These are phyloP conservation scores for Philaethria dido DNA, from an alignment of 2,888 invertebrate species.

Conservation along the genomic window DNA sequence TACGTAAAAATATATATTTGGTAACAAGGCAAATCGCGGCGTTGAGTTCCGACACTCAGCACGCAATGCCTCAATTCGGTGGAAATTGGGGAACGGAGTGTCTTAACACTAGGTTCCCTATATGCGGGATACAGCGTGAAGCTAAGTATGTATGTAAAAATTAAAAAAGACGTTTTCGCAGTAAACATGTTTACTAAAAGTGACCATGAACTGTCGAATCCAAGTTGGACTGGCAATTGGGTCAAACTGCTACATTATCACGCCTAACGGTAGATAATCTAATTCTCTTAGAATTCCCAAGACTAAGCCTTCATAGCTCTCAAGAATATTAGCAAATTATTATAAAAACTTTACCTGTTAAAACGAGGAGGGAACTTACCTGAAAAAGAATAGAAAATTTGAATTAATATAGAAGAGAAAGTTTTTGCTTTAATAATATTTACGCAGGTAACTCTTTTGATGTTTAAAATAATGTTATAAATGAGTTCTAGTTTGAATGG, in stretches of 20 bases:
- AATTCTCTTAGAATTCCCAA: constrained; percentile 29
- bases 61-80: too few relatives aligned
- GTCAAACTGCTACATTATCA: constrained; percentile 30
- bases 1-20: too few relatives aligned
- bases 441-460: not conserved
- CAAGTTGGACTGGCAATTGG: constrained; percentile 15
- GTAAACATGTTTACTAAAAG: constrained; percentile 4
- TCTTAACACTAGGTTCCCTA: too few relatives aligned
- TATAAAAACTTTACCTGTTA: constrained; percentile 27
- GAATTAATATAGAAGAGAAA: not conserved
- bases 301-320: constrained; percentile 24
- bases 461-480: not conserved
- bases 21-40: too few relatives aligned
- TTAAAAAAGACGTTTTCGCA: not conserved
- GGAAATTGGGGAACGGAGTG: too few relatives aligned
- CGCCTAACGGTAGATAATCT: constrained; percentile 28
- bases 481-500: not conserved
- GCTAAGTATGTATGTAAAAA: not conserved
- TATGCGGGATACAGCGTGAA: too few relatives aligned
- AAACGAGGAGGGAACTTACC: constrained; percentile 20
- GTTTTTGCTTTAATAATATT: not conserved
- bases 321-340: constrained; percentile 30
- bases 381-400: constrained; percentile 21
- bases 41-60: too few relatives aligned
- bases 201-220: constrained; percentile 16